phyloP scores from a whole-genome alignment of 2,888 invertebrate species.

The Lepidonotus clava region DNA sequence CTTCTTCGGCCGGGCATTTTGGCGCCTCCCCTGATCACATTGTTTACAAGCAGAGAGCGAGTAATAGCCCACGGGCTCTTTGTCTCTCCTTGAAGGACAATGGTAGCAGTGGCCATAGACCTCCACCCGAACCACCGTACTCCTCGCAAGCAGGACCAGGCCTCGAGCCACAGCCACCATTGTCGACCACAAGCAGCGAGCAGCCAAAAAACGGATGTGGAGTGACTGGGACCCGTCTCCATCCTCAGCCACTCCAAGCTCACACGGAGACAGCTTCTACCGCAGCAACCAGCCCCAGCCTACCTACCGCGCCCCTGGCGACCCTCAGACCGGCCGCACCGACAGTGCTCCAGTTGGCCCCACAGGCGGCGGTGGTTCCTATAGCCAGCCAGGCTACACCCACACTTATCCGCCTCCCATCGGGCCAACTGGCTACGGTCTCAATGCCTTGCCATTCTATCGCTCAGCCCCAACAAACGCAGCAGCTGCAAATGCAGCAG shows the following conservation, averaged over 20 bases:
- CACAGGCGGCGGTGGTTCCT: not conserved
- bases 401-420: constrained; percentile 10
- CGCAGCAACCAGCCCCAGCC: not conserved
- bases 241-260: constrained; percentile 60
- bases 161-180: not conserved
- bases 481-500: not conserved
- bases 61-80: no score
- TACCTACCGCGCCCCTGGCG: no score
- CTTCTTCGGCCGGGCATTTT: not conserved
- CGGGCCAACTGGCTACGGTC: constrained; percentile 36
- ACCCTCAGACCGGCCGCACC: not conserved
- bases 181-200: constrained; percentile 33
- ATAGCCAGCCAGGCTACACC: constrained; percentile 16
- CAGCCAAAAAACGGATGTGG: constrained; percentile 63
- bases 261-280: constrained; percentile 8
- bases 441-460: not conserved
- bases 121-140: not conserved
- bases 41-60: no score
- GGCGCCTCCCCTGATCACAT: not conserved
- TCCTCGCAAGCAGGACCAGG: not conserved
- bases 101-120: not conserved
- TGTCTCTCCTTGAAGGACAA: no score
- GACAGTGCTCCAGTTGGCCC: not conserved
- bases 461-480: no score
- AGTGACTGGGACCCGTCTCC: constrained; percentile 59